Evolutionary conservation across 2,888 invertebrate genomes (phyloP).

Genomic region (Oligia strigilis): DNA sequence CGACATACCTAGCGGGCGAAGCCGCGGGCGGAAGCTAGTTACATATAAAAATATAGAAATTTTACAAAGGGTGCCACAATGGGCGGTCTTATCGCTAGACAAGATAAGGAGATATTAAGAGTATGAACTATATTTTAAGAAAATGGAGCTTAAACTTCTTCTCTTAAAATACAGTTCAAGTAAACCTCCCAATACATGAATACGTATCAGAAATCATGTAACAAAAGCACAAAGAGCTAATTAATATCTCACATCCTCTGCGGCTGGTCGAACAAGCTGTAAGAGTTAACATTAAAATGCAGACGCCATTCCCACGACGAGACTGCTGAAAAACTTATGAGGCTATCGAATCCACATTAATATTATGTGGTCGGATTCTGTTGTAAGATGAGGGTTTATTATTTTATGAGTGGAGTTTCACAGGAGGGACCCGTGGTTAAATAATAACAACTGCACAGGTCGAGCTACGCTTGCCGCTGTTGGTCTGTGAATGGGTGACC

Average conservation of each 20-base stretch:
- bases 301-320: conserved; percentile 3
- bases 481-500: background rate
- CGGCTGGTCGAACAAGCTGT: background rate
- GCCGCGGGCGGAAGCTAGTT: too few species aligned
- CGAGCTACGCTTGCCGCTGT: background rate
- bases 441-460: background rate
- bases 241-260: conserved; percentile 30
- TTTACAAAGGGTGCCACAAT: too few species aligned
- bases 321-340: conserved; percentile 35
- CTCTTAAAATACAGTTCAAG: background rate
- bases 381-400: conserved; percentile 3
- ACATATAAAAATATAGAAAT: too few species aligned
- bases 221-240: conserved; percentile 2
- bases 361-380: conserved; percentile 1
- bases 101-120: too few species aligned
- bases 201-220: background rate
- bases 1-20: too few species aligned
- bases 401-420: background rate
- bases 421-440: background rate
- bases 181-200: background rate
- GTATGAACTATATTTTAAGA: too few species aligned
- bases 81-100: too few species aligned
- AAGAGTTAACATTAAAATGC: conserved; percentile 31
- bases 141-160: background rate
- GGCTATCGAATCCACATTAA: conserved; percentile 18